Evolutionary conservation across 2,797 vertebrate genomes (phyloP), one percentile per base, ranked within the genome.

Genomic region (Leptatherina wallacei): DNA sequence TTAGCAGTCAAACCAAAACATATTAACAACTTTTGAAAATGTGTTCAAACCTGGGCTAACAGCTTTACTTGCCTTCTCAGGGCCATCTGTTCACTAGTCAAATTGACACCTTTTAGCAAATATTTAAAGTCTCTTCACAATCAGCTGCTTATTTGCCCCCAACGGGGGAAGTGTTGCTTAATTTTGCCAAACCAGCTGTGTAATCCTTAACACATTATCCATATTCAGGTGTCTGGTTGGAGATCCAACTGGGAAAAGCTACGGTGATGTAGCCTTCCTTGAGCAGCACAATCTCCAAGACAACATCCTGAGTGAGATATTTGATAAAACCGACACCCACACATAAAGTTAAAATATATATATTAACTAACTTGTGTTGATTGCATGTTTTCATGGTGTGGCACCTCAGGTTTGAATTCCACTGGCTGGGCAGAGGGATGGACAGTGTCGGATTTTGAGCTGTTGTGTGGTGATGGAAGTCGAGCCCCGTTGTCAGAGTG

Each of bases 241-340:
- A 82, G 96, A 97, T 87, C 88, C 86, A 59, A 95, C 85, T 70
- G 96, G 96, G 52, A 97, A 95, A 88, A 97, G 94, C 85, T 96
- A 95, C 0, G 97, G 96, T 18, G 96, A 98, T 29, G 95, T 98
- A 58, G 96, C 96, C 64, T 97, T 98, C 73, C 88, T 97, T 40
- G 96, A 98, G 84, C 95, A 98, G 56, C 93, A 95, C 78, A 97
- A 94, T 80, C 92, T 98, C 30, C 92, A 95, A 40, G 84, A 85
- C 74, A 97, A 97, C 87, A 96, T 98, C 81, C 72, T 95, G 63
- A 90, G 97, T 97, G 88, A 94, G 77, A 77, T 33, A 16, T 32
- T 73, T 13, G 33, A 59, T 27, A 59, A 2, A 11, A 66, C 29
- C 47, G 3, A 56, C 51, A 54, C 24, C 13, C 5, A 30, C 11